Evolutionary conservation across 53 echinoderm and acorn worm genomes (phyloP).

Genomic region (Zoroaster sp.): DNA sequence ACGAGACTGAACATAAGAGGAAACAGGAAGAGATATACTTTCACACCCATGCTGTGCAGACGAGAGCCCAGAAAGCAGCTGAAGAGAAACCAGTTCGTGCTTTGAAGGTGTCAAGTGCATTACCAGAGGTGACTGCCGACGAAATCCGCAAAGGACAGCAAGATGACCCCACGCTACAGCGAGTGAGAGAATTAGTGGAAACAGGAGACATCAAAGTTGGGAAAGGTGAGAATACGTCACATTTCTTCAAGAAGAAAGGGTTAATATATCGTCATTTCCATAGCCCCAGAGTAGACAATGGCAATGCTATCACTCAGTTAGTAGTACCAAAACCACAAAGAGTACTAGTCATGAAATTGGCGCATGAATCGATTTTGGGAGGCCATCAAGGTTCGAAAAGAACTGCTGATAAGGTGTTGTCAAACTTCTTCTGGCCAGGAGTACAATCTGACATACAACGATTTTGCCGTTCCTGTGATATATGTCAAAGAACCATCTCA

Average conservation of each 20-base stretch:
- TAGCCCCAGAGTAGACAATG: conserved; percentile 23
- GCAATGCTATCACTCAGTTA: conserved; percentile 20
- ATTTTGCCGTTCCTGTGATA: conserved; percentile 57
- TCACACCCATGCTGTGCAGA: conserved; percentile 9
- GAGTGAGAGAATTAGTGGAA: neutral
- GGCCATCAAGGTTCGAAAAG: conserved; percentile 51
- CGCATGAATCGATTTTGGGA: conserved; percentile 62
- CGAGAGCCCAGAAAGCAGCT: neutral
- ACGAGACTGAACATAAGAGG: neutral
- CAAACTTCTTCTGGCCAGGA: conserved; percentile 54
- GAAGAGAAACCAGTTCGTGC: neutral
- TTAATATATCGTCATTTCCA: neutral
- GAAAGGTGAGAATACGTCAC: neutral
- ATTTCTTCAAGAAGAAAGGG: neutral
- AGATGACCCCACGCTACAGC: neutral
- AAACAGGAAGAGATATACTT: neutral
- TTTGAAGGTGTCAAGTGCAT: neutral
- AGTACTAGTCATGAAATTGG: conserved; percentile 29
- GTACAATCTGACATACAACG: conserved; percentile 38
- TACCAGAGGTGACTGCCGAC: too few species aligned
- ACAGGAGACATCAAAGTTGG: neutral
- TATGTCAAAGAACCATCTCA: conserved; percentile 58
- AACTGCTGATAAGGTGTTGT: conserved; percentile 42
- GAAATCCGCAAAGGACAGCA: too few species aligned
- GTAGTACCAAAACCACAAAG: conserved; percentile 48